These are phyloP conservation scores for Acanthoscelides obtectus DNA, from an alignment of 2,888 invertebrate genomes.

Conservation along the genomic window DNA sequence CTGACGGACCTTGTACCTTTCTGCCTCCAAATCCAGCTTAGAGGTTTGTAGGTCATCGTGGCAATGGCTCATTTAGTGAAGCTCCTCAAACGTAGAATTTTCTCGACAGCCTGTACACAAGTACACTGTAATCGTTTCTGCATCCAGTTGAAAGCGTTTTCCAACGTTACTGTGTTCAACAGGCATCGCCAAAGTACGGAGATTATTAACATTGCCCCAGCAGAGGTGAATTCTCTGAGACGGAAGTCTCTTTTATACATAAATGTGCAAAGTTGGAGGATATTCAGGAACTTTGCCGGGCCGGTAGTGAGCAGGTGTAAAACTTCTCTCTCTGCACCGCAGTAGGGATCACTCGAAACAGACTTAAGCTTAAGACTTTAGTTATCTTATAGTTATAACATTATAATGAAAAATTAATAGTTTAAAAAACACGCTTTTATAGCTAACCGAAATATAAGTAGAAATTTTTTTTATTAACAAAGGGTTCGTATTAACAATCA, in stretches of 20 bases:
- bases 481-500: too few relatives aligned
- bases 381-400: too few relatives aligned
- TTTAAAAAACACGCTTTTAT: too few relatives aligned
- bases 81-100: not conserved
- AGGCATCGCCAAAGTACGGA: not conserved
- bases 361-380: not conserved
- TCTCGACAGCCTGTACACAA: not conserved
- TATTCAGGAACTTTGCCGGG: not conserved
- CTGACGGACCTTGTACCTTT: too few relatives aligned
- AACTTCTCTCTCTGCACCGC: not conserved
- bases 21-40: too few relatives aligned
- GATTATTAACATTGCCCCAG: not conserved
- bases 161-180: not conserved
- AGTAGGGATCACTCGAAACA: not conserved
- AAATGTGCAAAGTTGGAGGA: not conserved
- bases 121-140: not conserved
- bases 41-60: too few relatives aligned
- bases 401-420: too few relatives aligned
- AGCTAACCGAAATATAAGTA: too few relatives aligned
- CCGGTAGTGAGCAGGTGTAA: not conserved
- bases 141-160: not conserved
- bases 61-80: too few relatives aligned
- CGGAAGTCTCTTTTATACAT: not conserved
- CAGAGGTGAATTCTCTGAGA: not conserved
- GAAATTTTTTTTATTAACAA: too few relatives aligned